A percentile compares a stretch with the other conserved stretches of the same genome.
These are phyloP conservation scores for Eleutherodactylus coqui DNA, from an alignment of 2,797 vertebrate genomes.

Conservation along the genomic window DNA sequence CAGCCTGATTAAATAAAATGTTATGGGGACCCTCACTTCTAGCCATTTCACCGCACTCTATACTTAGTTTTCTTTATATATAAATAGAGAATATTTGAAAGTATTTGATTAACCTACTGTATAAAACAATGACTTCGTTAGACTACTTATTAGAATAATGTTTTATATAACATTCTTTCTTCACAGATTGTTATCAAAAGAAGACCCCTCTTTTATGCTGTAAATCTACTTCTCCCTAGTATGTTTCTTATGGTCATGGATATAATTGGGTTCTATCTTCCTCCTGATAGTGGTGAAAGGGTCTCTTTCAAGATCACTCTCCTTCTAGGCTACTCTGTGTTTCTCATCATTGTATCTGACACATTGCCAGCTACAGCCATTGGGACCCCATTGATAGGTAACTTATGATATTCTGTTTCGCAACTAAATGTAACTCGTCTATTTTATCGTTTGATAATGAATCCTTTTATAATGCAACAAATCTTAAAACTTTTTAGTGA, in stretches of 20 bases:
- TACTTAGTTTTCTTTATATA: too few species aligned
- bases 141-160: background rate
- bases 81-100: too few species aligned
- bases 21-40: too few species aligned
- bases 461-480: background rate
- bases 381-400: constrained; percentile 93
- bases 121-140: background rate
- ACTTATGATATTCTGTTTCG: background rate
- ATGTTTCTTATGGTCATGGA: constrained; percentile 98
- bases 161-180: background rate
- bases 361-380: constrained; percentile 93
- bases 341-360: constrained; percentile 97
- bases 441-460: constrained; percentile 3
- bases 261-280: constrained; percentile 94
- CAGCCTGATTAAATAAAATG: too few species aligned
- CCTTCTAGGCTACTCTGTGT: constrained; percentile 96
- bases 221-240: constrained; percentile 93
- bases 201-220: constrained; percentile 92
- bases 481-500: background rate
- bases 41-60: too few species aligned
- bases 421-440: background rate
- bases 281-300: constrained; percentile 93
- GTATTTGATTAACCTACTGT: too few species aligned
- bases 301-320: constrained; percentile 98
- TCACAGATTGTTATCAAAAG: constrained; percentile 92